Percentiles rank a stretch among this genome's conserved stretches.
Evolutionary conservation across 2,797 vertebrate species (phyloP).

Genomic region (Pteropus rufus): DNA sequence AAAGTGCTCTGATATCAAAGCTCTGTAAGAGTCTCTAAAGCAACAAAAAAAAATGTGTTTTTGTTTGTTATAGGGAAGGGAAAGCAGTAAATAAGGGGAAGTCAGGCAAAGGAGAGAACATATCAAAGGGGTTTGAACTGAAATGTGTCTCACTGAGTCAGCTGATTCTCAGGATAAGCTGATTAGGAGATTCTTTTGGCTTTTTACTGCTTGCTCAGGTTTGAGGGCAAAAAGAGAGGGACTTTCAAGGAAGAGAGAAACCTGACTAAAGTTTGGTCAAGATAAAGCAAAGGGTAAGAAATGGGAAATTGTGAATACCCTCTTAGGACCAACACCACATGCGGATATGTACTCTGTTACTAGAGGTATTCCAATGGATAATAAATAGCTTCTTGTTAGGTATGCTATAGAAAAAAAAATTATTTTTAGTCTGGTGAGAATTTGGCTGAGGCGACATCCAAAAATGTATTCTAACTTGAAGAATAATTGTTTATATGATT

Average conservation of each 20-base stretch:
- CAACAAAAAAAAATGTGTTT: not conserved
- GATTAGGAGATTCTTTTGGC: not conserved
- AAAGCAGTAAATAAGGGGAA: not conserved
- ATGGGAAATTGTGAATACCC: not conserved
- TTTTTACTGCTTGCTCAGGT: not conserved
- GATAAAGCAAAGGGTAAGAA: not conserved
- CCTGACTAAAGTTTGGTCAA: not conserved
- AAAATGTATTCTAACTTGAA: slow-evolving; percentile 9
- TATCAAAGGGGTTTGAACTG: not conserved
- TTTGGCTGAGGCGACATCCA: not conserved
- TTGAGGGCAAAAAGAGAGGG: not conserved
- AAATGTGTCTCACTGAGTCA: not conserved
- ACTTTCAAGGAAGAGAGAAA: not conserved
- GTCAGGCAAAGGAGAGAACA: not conserved
- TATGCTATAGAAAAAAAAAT: not conserved
- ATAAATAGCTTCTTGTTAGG: not conserved
- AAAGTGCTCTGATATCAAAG: not conserved
- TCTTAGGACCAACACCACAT: not conserved
- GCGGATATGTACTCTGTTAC: not conserved
- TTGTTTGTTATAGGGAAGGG: not conserved
- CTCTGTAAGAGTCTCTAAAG: not conserved
- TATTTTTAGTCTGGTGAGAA: not conserved
- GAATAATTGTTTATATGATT: not conserved
- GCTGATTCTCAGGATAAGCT: not conserved
- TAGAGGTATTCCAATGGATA: not conserved